These are phyloP conservation scores for Intellagama lesueurii DNA, from an alignment of 2,797 vertebrate genomes.

Conservation along the genomic window DNA sequence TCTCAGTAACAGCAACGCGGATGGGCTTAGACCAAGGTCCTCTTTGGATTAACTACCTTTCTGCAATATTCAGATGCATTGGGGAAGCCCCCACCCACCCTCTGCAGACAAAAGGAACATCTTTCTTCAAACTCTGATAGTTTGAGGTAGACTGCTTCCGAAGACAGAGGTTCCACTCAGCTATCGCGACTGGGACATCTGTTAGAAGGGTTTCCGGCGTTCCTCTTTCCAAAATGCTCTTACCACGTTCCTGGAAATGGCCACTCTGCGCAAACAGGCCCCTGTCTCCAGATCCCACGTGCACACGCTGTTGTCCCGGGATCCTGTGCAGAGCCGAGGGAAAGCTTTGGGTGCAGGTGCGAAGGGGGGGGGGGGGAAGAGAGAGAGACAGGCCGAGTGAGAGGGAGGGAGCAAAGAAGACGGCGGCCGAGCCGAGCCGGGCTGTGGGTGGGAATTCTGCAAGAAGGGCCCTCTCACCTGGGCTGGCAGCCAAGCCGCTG, in stretches of 20 bases:
- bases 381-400: background rate
- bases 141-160: background rate
- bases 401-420: background rate
- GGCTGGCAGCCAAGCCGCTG: constrained; percentile 90
- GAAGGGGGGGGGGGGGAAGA: background rate
- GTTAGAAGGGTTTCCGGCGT: background rate
- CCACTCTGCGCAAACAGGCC: constrained; percentile 84
- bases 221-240: constrained; percentile 36
- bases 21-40: too few relatives aligned
- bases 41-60: too few relatives aligned
- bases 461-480: constrained; percentile 75
- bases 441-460: background rate
- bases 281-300: constrained; percentile 93
- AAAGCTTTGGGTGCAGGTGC: constrained; percentile 79
- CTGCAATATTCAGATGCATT: too few relatives aligned
- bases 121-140: too few relatives aligned
- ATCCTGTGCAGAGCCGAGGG: constrained; percentile 89
- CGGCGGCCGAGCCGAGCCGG: background rate
- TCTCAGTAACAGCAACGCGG: too few relatives aligned
- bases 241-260: constrained; percentile 95
- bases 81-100: too few relatives aligned
- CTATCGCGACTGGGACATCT: background rate
- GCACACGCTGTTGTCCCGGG: constrained; percentile 93
- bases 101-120: too few relatives aligned
- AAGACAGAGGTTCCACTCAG: background rate